phyloP scores from a whole-genome alignment of 2,113 vertebrate genomes.

The Mastomys coucha region DNA sequence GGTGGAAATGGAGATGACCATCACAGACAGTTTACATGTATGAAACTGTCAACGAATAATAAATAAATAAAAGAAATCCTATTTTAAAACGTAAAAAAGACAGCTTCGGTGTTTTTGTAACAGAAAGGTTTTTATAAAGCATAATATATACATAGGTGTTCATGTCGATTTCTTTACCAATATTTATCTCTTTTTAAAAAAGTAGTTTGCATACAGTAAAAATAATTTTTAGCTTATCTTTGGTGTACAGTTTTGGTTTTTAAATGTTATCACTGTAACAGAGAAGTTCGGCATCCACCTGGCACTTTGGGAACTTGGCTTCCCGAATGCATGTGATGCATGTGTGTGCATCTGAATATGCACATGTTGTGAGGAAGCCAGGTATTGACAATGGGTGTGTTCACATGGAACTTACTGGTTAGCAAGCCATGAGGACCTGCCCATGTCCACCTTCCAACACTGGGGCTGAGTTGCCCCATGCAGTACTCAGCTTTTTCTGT shows the following conservation, averaged over 20 bases:
- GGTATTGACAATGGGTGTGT: not conserved
- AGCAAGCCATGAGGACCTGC: not conserved
- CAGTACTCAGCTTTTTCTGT: not conserved
- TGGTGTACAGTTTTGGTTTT: not conserved
- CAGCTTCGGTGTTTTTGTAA: not conserved
- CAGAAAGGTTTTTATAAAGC: not conserved
- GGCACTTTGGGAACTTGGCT: not conserved
- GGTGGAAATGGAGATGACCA: too few species aligned
- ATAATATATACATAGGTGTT: not conserved
- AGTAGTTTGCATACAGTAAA: slow-evolving; percentile 2
- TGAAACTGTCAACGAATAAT: not conserved
- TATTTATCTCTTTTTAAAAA: not conserved
- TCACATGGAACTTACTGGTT: not conserved
- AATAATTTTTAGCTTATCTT: slow-evolving; percentile 32
- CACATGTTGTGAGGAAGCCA: not conserved
- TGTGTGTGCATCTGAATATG: too few species aligned
- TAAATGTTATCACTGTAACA: not conserved
- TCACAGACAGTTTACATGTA: not conserved
- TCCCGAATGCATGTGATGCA: not conserved
- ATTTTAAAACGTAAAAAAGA: not conserved
- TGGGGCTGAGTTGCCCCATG: not conserved
- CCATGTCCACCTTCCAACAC: not conserved
- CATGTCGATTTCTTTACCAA: not conserved
- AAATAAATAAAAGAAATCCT: not conserved
- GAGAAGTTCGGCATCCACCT: not conserved